These are phyloP conservation scores for Garra rufa DNA, from an alignment of 2,113 vertebrate genomes.

Conservation along the genomic window DNA sequence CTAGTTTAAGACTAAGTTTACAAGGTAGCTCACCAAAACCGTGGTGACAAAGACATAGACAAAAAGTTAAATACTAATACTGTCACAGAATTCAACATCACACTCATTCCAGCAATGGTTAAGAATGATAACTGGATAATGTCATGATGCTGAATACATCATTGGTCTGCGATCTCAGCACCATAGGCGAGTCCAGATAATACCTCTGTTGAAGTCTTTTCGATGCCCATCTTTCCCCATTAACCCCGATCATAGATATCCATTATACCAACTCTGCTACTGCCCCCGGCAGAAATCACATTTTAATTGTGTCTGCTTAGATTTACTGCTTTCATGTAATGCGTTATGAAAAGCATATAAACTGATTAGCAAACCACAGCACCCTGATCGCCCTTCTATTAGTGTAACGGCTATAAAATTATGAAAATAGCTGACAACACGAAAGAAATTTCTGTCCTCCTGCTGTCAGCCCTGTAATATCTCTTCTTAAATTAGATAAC, in stretches of 20 bases:
- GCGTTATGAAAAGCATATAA: conserved; percentile 62
- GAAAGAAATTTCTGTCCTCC: conserved; percentile 32
- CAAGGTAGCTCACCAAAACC: too few relatives aligned
- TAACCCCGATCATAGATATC: conserved; percentile 56
- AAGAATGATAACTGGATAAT: conserved; percentile 2
- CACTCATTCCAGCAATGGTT: background rate
- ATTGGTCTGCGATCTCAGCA: background rate
- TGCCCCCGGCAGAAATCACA: conserved; percentile 49
- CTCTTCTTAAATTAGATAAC: conserved; percentile 45
- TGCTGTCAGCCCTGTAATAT: conserved; percentile 49
- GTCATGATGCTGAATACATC: background rate
- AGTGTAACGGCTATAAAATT: conserved; percentile 40
- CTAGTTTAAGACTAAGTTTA: too few relatives aligned
- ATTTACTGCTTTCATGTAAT: conserved; percentile 56
- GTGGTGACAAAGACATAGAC: too few relatives aligned
- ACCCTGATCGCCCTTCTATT: conserved; percentile 32
- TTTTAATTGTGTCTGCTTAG: conserved; percentile 61
- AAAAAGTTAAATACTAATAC: too few relatives aligned
- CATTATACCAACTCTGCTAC: conserved; percentile 29
- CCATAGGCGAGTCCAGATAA: background rate
- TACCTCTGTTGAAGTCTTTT: conserved; percentile 43
- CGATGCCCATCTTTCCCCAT: conserved; percentile 57
- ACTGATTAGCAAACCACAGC: conserved; percentile 53
- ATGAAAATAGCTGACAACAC: conserved; percentile 51
- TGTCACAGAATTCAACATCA: background rate